A percentile compares a stretch with the other conserved stretches of the same genome.
phyloP scores from a whole-genome alignment of 2,797 vertebrate species.

The Clarias laeviceps region DNA sequence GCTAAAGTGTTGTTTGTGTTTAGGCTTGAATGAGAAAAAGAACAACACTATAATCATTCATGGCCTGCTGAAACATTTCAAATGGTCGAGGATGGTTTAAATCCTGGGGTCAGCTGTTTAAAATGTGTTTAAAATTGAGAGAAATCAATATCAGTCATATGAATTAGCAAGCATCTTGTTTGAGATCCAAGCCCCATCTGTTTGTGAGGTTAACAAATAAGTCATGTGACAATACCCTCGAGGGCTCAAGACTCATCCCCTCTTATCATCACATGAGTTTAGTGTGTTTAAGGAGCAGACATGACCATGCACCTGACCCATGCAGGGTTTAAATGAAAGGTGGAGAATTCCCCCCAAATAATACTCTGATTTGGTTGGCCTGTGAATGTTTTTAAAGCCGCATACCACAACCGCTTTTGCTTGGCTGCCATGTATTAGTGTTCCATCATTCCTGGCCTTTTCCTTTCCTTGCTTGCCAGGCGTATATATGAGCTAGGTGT shows the following conservation, averaged over 20 bases:
- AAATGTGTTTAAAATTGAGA: not conserved
- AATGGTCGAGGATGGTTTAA: not conserved
- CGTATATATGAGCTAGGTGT: constrained; percentile 62
- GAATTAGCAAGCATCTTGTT: not conserved
- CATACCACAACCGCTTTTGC: constrained; percentile 53
- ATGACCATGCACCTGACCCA: constrained; percentile 16
- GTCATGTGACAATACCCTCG: not conserved
- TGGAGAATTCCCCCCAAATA: constrained; percentile 55
- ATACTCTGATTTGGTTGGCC: constrained; percentile 53
- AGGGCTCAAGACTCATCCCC: not conserved
- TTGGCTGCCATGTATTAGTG: constrained; percentile 37
- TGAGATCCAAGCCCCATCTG: not conserved
- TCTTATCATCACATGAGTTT: not conserved
- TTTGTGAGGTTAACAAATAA: not conserved
- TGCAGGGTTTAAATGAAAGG: constrained; percentile 60
- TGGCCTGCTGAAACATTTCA: not conserved
- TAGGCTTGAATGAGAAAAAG: not conserved
- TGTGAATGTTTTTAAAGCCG: constrained; percentile 61
- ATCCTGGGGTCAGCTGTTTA: not conserved
- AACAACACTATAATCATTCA: not conserved
- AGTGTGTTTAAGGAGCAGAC: constrained; percentile 26
- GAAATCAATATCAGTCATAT: not conserved
- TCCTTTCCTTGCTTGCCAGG: constrained; percentile 25
- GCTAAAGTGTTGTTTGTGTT: constrained; percentile 3
- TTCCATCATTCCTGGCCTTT: constrained; percentile 54